Evolutionary conservation across 1,140 invertebrate genomes (phyloP), one percentile per base, ranked within the genome.

Genomic region (Coboldia fuscipes): DNA sequence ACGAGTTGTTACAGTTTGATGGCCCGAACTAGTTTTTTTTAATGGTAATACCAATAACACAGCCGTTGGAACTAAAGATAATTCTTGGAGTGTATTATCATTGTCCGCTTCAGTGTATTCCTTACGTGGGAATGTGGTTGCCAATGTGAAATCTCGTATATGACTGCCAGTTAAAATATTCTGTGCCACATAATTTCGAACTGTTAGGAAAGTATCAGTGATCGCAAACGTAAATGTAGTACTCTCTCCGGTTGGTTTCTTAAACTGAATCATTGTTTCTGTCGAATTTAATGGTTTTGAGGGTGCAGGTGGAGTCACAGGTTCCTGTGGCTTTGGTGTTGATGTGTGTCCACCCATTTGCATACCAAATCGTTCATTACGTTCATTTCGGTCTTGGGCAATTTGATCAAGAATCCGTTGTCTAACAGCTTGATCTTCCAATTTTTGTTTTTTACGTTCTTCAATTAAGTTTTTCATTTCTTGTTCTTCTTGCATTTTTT

Each of bases 51-150:
- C 72, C 29, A 86, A 63, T 24, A 90, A 51, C 2, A 80, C 76
- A 15, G 82, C 72, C 30, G 74, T 78, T 0, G 84, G 86, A 32
- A 72, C 68, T 29, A 92, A 61, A 41, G 73, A 64, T 29, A 90
- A 51, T 23, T 76, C 69, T 12, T 60, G 41, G 10, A 92, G 58
- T 6, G 68, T 69, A 42, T 62, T 53, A 3, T 48, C 46, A 42
- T 77, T 66, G 37, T 78, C 69, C 2, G 61, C 55, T 4, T 56
- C 45, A 4, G 63, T 66, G 41, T 88, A 73, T 46, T 80, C 71
- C 29, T 70, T 62, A 19, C 76, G 64, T 2, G 84, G 84, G 54
- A 82, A 89, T 23, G 74, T 75, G 18, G 75, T 76, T 30, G 74
- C 78, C 36, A 89, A 57, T 2, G 65, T 63, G 45, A 78, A 80